Evolutionary conservation across 2,113 vertebrate species (phyloP), one percentile per base, ranked within the genome.

Genomic region (Mungos mungo): DNA sequence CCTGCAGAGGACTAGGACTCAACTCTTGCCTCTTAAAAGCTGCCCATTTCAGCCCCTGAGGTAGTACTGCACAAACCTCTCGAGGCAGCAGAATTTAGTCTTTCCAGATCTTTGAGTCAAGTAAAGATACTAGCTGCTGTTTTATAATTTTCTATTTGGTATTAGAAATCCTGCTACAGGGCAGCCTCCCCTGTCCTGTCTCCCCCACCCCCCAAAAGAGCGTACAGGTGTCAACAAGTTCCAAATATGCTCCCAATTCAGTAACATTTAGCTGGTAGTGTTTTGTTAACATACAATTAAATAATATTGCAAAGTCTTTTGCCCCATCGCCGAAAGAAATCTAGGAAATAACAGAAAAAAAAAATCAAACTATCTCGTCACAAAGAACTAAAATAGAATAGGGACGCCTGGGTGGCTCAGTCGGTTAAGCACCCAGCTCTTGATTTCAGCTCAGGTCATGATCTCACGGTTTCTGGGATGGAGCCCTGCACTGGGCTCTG

Each of bases 281-380:
- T 96, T 93, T 72, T 50, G 31, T 95, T 83, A 93, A 66, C 35
- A 88, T 27, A 27, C 25, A 83, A n/a, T 63, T 57, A 81, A 81
- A 63, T 50, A 71, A 86, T 76, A 90, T 45, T 29, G 77, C 25
- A 60, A 54, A 76, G 45, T 7, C 60, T 66, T 71, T 88, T 41
- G 6, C 5, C 35, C 14, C 6, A 54, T 54, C 6, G 8, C 31
- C 41, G 47, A 65, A 93, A 71, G 35, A 72, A 72, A 19, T 93
- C 33, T 71, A 63, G 92, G 65, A 96, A 66, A 80, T 21, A 60
- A 54, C 13, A 68, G 68, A 41, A 65, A 47, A 47, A 45, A 47
- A 71, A 83, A 60, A 52, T 19, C 13, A 90, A 82, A 35, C 27
- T 4, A 21, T 25, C 41, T 86, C 38, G 21, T 57, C 35, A 29